These are phyloP conservation scores for Agriotes lineatus DNA, from an alignment of 2,888 invertebrate genomes.

Conservation along the genomic window DNA sequence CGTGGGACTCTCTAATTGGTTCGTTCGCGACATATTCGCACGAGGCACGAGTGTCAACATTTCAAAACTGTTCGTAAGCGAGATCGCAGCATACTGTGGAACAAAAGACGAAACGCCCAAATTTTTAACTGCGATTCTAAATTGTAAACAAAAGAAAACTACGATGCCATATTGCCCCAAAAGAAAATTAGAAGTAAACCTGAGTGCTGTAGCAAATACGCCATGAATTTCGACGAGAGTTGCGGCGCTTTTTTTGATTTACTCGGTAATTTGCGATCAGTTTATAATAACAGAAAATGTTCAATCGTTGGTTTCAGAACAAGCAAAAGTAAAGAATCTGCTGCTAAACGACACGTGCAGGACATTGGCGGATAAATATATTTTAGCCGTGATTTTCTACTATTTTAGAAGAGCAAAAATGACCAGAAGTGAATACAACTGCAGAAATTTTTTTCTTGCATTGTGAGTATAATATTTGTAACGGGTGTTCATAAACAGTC, in stretches of 20 bases:
- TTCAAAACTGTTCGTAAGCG: not conserved
- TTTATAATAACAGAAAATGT: too few species aligned
- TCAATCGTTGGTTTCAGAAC: slow-evolving; percentile 60
- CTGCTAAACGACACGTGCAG: slow-evolving; percentile 66
- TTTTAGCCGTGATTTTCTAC: slow-evolving; percentile 70
- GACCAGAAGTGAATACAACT: slow-evolving; percentile 65
- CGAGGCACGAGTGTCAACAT: not conserved
- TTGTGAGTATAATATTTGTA: too few species aligned
- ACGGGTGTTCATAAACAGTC: too few species aligned
- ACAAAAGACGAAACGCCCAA: too few species aligned
- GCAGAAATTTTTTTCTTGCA: slow-evolving; percentile 69
- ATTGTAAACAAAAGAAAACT: too few species aligned
- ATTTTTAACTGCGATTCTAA: too few species aligned
- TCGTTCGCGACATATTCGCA: not conserved
- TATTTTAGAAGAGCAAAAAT: slow-evolving; percentile 70
- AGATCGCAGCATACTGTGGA: too few species aligned
- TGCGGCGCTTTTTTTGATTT: slow-evolving; percentile 42
- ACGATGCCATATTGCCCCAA: too few species aligned
- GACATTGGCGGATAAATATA: slow-evolving; percentile 70
- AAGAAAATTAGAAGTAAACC: too few species aligned
- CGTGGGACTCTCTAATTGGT: slow-evolving; percentile 16
- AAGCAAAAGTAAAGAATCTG: slow-evolving; percentile 63
- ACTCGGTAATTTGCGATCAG: slow-evolving; percentile 41
- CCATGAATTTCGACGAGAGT: slow-evolving; percentile 45
- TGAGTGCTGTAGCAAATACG: too few species aligned